Evolutionary conservation across 2,797 vertebrate species (phyloP).

Genomic region (Crocodylus rhombifer): DNA sequence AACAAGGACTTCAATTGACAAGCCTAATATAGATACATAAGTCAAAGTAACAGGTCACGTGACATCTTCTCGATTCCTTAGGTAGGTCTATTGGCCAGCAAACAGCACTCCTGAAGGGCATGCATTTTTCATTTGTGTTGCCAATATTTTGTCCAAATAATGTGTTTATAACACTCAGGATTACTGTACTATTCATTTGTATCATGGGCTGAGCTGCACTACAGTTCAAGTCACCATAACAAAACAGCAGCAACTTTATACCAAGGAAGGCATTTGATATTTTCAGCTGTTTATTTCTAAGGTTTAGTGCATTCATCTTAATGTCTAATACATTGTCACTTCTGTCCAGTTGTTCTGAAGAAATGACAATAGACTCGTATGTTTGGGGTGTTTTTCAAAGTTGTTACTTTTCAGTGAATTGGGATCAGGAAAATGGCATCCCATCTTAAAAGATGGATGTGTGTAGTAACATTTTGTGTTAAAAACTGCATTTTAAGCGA

Average conservation of each 20-base stretch:
- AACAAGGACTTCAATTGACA: constrained; percentile 23
- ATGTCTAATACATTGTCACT: background rate
- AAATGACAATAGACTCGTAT: background rate
- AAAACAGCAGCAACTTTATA: constrained; percentile 34
- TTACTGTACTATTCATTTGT: constrained; percentile 20
- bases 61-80: constrained; percentile 46
- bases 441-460: background rate
- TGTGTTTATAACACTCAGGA: constrained; percentile 63
- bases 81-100: constrained; percentile 50
- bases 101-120: constrained; percentile 42
- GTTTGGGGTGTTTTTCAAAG: background rate
- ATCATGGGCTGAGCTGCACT: constrained; percentile 11
- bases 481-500: background rate
- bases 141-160: constrained; percentile 59
- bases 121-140: constrained; percentile 67
- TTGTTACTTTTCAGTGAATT: background rate
- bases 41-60: constrained; percentile 63
- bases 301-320: background rate
- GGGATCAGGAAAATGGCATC: background rate
- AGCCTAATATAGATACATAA: constrained; percentile 53
- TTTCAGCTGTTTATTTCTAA: background rate
- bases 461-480: background rate
- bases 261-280: background rate
- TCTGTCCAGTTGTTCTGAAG: constrained; percentile 28
- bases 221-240: background rate